Evolutionary conservation across 2,113 vertebrate genomes (phyloP), one percentile per base, ranked within the genome.

Genomic region (Shinisaurus crocodilurus): DNA sequence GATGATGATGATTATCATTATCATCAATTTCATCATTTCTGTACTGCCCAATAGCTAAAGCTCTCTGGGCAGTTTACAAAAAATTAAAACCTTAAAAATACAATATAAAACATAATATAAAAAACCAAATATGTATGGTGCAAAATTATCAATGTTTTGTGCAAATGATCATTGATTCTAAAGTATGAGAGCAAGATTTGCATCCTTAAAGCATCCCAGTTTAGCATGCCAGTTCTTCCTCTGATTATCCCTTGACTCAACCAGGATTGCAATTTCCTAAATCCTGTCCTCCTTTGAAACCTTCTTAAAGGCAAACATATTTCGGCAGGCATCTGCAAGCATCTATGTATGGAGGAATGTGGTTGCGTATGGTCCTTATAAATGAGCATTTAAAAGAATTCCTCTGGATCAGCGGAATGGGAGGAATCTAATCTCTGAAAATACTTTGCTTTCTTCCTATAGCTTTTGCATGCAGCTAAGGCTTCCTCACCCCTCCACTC

Each of bases 281-380:
- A 94, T 90, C 74, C 86, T 93, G 92, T 86, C 87, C 92, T 93
- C 67, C 91, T 50, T 93, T 87, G 91, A 90, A 94, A 88, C 67
- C 86, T 89, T 92, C 10, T 93, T 76, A 2, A 50, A 65, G 89
- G 82, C 13, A 88, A 57, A 84, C 0, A 0, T 74, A 91, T 74
- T 87, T 75, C 91, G 60, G 90, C 43, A 3, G 0, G 50, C 85
- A 7, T 10, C 83, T 1, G 4, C 88, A 91, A 0, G 0, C 40
- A 83, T 60, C 92, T 82, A 1, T 86, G 75, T 5, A 65, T 0
- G 0, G 37, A 89, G 89, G n/a, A 88, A 43, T 0, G 1, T 75
- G 57, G 20, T 34, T 34, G 1, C 0, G 34, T 65, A 82, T 1
- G 89, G 93, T 88, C 57, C 88, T 92, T 72, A 1, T 15, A 7